A percentile compares a stretch with the other conserved stretches of the same genome.
phyloP scores from a whole-genome alignment of 2,888 invertebrate species.

The Coenonympha glycerion region DNA sequence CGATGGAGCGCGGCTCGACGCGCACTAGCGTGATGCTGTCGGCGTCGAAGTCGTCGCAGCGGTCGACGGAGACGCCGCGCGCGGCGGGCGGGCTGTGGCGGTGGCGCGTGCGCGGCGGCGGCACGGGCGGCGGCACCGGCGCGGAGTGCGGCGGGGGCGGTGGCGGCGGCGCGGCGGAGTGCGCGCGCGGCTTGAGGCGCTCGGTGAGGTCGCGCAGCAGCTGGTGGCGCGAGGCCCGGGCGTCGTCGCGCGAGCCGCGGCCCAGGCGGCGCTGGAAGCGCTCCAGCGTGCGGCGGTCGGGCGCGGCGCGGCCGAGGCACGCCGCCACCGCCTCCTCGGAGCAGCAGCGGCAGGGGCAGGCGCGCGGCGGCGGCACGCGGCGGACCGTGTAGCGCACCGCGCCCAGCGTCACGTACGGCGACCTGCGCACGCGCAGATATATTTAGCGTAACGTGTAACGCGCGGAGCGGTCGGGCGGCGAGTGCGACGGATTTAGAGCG shows the following conservation, averaged over 20 bases:
- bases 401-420: conserved; percentile 80
- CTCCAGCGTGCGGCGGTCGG: conserved; percentile 84
- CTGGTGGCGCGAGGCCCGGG: conserved; percentile 73
- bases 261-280: conserved; percentile 87
- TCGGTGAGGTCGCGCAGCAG: conserved; percentile 89
- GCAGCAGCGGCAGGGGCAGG: conserved; percentile 75
- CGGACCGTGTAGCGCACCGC: conserved; percentile 83
- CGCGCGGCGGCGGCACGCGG: conserved; percentile 78
- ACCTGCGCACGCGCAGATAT: conserved; percentile 61
- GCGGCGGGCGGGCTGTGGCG: conserved; percentile 73
- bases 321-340: conserved; percentile 74
- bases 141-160: conserved; percentile 66
- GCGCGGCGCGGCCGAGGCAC: conserved; percentile 71
- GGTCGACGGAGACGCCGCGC: conserved; percentile 65
- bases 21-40: conserved; percentile 72
- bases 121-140: conserved; percentile 75
- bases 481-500: conserved; percentile 71
- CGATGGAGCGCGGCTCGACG: conserved; percentile 76
- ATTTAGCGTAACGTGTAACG: conserved; percentile 52
- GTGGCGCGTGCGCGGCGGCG: conserved; percentile 71
- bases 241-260: conserved; percentile 68
- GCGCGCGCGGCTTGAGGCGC: conserved; percentile 79
- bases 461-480: conserved; percentile 62
- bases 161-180: conserved; percentile 40
- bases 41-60: conserved; percentile 65